Evolutionary conservation across 2,888 invertebrate genomes (phyloP), one percentile per base, ranked within the genome.

Genomic region (Epinotia demarniana): DNA sequence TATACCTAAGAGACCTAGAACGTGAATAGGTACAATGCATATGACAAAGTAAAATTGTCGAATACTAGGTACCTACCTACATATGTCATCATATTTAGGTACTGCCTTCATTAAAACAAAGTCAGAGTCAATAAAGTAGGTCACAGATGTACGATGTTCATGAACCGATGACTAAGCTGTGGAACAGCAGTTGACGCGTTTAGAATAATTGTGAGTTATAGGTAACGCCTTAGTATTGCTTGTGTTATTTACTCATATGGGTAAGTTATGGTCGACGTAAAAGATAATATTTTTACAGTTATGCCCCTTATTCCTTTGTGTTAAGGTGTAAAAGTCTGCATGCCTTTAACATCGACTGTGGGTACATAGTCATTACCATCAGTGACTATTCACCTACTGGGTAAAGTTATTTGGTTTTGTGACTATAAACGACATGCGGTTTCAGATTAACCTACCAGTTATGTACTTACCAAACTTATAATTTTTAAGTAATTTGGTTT

Each of bases 121-220:
- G 58, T 69, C 69, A 69, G 58, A 43, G 69, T 27, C 46, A 60
- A 60, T 23, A 60, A 69, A 69, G 46, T 69, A 69, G 69, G 69
- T 67, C 55, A 58, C 69, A 69, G 23, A 46, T 46, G 69, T 19
- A n/a, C 57, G n/a, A 57, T 60, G 23, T 11, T 69, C 39, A 60
- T 46, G 69, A 12, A 23, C 69, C 39, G 43, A 69, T 69, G 69
- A 69, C 23, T 69, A 60, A 57, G 58, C 57, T 46, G 58, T 8
- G 69, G 58, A 43, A 23, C n/a, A 69, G 60, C 27, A 19, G 58
- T 46, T 69, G 58, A 58, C 58, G 46, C 27, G 27, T 60, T 57
- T 58, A 60, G 23, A 69, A 57, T 68, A 57, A 57, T 68, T 67
- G 39, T n/a, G 19, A 9, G n/a, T 46, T 60, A 58, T 69, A 46